These are phyloP conservation scores for Pelmatolapia mariae DNA, from an alignment of 2,113 vertebrate species.

Conservation along the genomic window DNA sequence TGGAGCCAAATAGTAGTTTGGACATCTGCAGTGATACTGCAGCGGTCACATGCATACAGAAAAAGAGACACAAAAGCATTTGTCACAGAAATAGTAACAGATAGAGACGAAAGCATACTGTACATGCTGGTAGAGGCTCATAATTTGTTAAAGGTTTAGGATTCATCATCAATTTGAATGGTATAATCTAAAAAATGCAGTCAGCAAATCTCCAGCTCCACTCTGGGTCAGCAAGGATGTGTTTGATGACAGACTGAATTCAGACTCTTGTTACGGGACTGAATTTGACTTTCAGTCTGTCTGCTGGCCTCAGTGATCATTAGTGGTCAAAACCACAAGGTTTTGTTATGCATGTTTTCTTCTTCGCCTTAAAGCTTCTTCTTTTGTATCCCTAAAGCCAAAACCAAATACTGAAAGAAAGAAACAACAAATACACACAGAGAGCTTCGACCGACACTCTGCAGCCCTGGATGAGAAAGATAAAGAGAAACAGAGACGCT, in stretches of 20 bases:
- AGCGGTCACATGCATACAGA: not conserved
- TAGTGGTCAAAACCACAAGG: not conserved
- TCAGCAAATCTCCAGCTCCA: not conserved
- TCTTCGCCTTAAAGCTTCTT: fast-evolving
- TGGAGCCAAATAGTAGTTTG: conserved; percentile 18
- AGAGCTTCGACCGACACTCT: not conserved
- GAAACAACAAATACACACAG: not conserved
- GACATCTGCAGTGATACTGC: not conserved
- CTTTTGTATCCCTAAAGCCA: not conserved
- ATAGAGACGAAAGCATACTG: not conserved
- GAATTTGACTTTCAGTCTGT: not conserved
- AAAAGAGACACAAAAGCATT: not conserved
- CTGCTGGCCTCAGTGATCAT: not conserved
- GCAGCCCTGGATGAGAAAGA: not conserved
- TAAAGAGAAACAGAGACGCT: not conserved
- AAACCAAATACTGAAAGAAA: not conserved
- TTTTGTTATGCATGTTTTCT: not conserved
- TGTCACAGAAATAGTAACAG: not conserved
- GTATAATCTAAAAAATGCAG: not conserved
- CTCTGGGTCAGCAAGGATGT: not conserved
- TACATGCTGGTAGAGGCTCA: not conserved
- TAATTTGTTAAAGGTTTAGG: not conserved
- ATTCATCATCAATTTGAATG: not conserved
- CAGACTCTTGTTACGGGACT: not conserved
- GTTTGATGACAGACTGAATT: not conserved